Conservation (phyloP, 2,888 invertebrate species). For the Megamerina dolium region DNA sequence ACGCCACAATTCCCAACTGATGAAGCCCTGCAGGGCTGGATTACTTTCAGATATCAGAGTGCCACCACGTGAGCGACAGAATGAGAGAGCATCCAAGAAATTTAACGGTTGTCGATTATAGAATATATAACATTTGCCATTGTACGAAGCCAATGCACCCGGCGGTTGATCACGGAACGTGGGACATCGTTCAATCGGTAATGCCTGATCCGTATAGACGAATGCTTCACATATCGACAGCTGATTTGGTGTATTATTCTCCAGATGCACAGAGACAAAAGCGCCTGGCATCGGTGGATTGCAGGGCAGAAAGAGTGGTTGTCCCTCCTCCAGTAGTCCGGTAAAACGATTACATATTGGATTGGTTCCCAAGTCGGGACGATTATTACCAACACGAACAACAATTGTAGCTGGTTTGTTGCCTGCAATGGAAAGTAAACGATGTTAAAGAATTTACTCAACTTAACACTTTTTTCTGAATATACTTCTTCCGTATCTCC, state of each 20-base stretch:
- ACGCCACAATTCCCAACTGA: slow-evolving; percentile 91
- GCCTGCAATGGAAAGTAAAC: slow-evolving; percentile 50
- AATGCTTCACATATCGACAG: slow-evolving; percentile 89
- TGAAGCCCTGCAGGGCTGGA: slow-evolving; percentile 87
- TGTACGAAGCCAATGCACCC: slow-evolving; percentile 87
- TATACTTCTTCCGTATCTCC: too few relatives aligned
- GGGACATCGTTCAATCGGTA: slow-evolving; percentile 87
- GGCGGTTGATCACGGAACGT: slow-evolving; percentile 90
- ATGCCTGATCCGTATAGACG: slow-evolving; percentile 86
- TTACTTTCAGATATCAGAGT: slow-evolving; percentile 87
- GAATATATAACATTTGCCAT: slow-evolving; percentile 92
- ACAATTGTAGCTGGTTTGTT: slow-evolving; percentile 77
- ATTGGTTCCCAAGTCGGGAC: slow-evolving; percentile 86
- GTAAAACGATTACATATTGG: slow-evolving; percentile 88
- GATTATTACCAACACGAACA: slow-evolving; percentile 86
- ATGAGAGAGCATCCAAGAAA: slow-evolving; percentile 72
- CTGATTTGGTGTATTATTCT: slow-evolving; percentile 67
- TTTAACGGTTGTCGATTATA: slow-evolving; percentile 78
- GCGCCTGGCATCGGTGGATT: slow-evolving; percentile 94
- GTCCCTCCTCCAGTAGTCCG: slow-evolving; percentile 80
- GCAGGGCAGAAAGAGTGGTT: slow-evolving; percentile 85
- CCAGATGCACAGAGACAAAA: slow-evolving; percentile 86
- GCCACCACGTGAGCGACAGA: slow-evolving; percentile 76
- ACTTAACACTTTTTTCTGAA: too few relatives aligned
- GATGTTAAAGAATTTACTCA: not conserved